Base-by-base conservation (phyloP, 1,140 invertebrate species). In the Lasioglossum baleicum region DNA sequence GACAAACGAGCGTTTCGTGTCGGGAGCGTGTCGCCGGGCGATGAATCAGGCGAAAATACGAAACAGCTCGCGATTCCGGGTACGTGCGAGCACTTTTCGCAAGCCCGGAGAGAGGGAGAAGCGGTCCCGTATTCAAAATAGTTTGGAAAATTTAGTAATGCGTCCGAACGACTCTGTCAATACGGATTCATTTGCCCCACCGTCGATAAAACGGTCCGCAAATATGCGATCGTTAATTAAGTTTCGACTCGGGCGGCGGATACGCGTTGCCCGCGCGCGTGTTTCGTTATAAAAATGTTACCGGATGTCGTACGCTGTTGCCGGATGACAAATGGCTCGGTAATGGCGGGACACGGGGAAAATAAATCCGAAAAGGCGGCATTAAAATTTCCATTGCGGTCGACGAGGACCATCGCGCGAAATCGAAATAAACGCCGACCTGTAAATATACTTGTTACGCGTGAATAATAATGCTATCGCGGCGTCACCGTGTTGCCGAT, bases 151-250 rank as follows among this genome's bases (percentile, higher is more conserved):
- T 79, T 65, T 56, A 40, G n/a, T 73, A 65, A 79, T 79, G 60
- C 60, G 20, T 42, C 10, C 35, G 44, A 44, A 64, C 60, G 69
- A 66, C 22, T 42, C 42, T 22, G 70, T 79, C 76, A 73, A 73
- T 73, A 77, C 44, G 26, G 31, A 63, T 71, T 77, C 67, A 53
- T 77, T 77, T 53, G 65, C 40, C 17, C 13, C 7, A 53, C 20
- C 13, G 2, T 15, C 42, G 44, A 44, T 66, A 58, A 67, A 71
- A 51, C 58, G 7, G 26, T 60, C 7, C 26, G 58, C 67, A 70
- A 77, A 77, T 63, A 77, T 35, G 44, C 67, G 10, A 53, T 64
- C 67, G 58, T 77, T 77, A 71, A 77, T 77, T 77, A 77, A 71
- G 44, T 63, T 77, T 63, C 58, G 44, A 63, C 7, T 53, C 10